Base-by-base conservation (phyloP, 2,113 vertebrate species). In the Megalops atlanticus region DNA sequence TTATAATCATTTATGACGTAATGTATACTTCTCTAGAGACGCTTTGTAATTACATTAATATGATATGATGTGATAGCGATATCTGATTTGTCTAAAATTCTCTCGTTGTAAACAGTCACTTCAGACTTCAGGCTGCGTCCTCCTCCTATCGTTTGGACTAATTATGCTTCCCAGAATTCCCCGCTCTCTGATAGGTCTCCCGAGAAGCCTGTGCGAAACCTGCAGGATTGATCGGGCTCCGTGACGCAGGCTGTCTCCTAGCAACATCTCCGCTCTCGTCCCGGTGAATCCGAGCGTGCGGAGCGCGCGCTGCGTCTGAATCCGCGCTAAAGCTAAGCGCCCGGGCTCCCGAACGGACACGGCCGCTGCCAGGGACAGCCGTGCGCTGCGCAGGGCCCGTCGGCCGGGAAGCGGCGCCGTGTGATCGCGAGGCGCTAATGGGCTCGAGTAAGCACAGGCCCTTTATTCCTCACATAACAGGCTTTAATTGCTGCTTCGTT, bases 231-330 rank as follows among this genome's bases (percentile, higher is more conserved):
- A 41, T 45, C 52, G 43, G 39, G 69, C 78, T 45, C 10, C 7
- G 52, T 38, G 36, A 58, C 43, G 58, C 24, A 45, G 5, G 36
- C 47, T 0, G 74, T 85, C 71, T 52, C 80, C 76, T 77, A 82
- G 83, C 69, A 40, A 81, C 12, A 0, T 73, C 58, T 43, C 73
- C 39, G 74, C 77, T 49, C 45, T 27, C 52, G 74, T 72, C 58
- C 21, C 76, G 58, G 68, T 70, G 36, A 73, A 5, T 10, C 8
- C 18, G 14, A 70, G 33, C 47, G 21, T 31, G 11, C 71, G 47
- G 0, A 31, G 39, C 49, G 36, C 10, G 39, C 6, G 31, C n/a
- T 81, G 40, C 49, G 64, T 76, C 24, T 41, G 31, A 43, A 24
- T 36, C 24, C 70, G 76, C 15, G 31, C 49, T 33, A 11, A 45